Evolutionary conservation across 2,797 vertebrate species (phyloP), one percentile per base, ranked within the genome.

Genomic region (Urocyon cinereoargenteus): DNA sequence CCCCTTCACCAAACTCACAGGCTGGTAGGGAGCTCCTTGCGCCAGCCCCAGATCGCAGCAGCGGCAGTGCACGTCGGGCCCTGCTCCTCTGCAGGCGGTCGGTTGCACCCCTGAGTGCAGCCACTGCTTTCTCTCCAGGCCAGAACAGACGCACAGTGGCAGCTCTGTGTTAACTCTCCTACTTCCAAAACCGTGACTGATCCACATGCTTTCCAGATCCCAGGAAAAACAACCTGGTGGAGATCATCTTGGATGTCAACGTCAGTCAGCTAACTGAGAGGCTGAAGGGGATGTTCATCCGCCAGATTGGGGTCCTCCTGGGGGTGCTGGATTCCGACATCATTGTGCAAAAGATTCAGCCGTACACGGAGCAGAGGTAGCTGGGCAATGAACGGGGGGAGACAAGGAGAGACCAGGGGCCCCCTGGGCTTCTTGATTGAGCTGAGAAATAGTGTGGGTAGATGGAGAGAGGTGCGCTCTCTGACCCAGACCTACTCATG

Each of bases 251-350:
- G 98, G 99, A 99, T 96, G 99, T 99, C 34, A 98, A 99, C 0
- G 99, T 99, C 70, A 99, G 99, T 90, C 99, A 99, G 98, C 99
- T 99, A 89, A 99, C 99, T 0, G 99, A 99, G 97, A 99, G 99
- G 19, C 99, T 99, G 98, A 99, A 99, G 36, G 99, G 99, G 91
- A 99, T 99, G 99, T 99, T 99, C 97, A 99, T 99, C 97, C 99
- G 99, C 24, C 99, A 99, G 98, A 99, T 99, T 0, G 99, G 99
- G 0, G 99, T 99, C 40, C 98, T 99, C 72, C 99, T 99, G 93
- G 99, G 99, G 10, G 99, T 99, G 94, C 99, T 99, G 2, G 99
- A 99, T 98, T 99, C 99, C 0, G 99, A 99, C 99, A 99, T 99
- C 98, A 99, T 98, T 0, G 99, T 99, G 79, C 99, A 99, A 91